Percentiles rank a stretch among this genome's conserved stretches.
These are phyloP conservation scores for Psylliodes chrysocephalus DNA, from an alignment of 2,888 invertebrate species.

Conservation along the genomic window DNA sequence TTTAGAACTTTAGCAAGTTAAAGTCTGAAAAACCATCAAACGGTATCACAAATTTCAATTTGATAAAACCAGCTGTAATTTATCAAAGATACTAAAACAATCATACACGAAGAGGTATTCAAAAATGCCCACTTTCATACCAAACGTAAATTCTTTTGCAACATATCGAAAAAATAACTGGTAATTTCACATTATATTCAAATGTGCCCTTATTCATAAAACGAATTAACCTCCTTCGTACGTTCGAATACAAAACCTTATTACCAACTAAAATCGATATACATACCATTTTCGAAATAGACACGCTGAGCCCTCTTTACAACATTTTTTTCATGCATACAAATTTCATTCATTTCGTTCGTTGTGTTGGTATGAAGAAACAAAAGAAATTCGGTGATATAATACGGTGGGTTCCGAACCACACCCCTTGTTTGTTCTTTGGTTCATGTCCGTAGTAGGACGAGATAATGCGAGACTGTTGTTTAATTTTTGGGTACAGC, in stretches of 20 bases:
- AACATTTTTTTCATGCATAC: background rate
- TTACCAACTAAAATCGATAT: slow-evolving; percentile 14
- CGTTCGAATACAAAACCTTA: slow-evolving; percentile 7
- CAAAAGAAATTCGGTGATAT: slow-evolving; percentile 2
- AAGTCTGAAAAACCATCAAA: too few relatives aligned
- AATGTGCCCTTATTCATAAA: slow-evolving; percentile 1
- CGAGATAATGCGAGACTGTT: background rate
- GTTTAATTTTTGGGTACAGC: background rate
- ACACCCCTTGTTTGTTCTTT: background rate
- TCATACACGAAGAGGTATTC: too few relatives aligned
- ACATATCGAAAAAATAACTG: background rate
- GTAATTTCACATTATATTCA: slow-evolving; percentile 9
- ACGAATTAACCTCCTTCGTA: background rate
- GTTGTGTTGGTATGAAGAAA: background rate
- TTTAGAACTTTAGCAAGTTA: too few relatives aligned
- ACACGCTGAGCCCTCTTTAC: background rate
- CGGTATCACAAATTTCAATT: too few relatives aligned
- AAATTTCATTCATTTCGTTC: background rate
- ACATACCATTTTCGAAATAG: slow-evolving; percentile 5
- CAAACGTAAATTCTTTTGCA: too few relatives aligned
- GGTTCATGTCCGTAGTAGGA: background rate
- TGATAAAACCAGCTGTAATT: too few relatives aligned
- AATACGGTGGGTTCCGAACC: background rate
- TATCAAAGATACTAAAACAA: too few relatives aligned
- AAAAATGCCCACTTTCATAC: too few relatives aligned